Conservation (phyloP, 2,797 vertebrate species). For the Darevskia nairensis region DNA sequence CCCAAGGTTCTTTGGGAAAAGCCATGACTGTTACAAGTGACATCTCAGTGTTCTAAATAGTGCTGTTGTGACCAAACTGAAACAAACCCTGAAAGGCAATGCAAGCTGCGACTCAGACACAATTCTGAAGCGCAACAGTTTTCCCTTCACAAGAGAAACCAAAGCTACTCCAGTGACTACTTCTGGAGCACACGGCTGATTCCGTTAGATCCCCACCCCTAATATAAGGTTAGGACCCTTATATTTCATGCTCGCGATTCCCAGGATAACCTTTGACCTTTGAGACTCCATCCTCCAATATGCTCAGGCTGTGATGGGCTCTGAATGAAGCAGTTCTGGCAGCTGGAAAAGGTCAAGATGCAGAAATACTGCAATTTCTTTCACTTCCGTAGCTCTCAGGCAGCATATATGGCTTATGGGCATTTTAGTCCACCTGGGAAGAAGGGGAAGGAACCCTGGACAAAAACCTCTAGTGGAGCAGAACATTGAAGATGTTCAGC, state of each 20-base stretch:
- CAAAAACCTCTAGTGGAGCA: background rate
- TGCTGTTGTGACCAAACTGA: background rate
- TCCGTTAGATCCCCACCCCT: constrained; percentile 14
- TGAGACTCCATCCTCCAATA: constrained; percentile 7
- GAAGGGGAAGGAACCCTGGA: background rate
- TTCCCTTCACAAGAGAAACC: background rate
- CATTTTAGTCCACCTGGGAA: constrained; percentile 4
- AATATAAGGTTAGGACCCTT: background rate
- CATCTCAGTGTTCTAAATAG: too few species aligned
- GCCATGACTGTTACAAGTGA: too few species aligned
- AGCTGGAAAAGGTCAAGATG: constrained; percentile 64
- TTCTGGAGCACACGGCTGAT: background rate
- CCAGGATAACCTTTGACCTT: constrained; percentile 54
- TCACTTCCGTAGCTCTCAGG: constrained; percentile 40
- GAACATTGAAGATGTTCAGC: background rate
- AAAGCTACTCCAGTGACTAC: background rate
- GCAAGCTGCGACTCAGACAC: background rate
- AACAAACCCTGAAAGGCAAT: background rate
- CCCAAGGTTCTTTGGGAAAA: too few species aligned
- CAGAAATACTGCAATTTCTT: constrained; percentile 29
- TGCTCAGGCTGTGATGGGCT: constrained; percentile 30
- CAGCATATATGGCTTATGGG: constrained; percentile 30
- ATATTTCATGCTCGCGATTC: constrained; percentile 13
- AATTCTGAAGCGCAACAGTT: background rate
- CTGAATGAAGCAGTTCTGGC: constrained; percentile 53